These are phyloP conservation scores for Holacanthella duospinosa DNA, from an alignment of 2,888 invertebrate genomes.

Conservation along the genomic window DNA sequence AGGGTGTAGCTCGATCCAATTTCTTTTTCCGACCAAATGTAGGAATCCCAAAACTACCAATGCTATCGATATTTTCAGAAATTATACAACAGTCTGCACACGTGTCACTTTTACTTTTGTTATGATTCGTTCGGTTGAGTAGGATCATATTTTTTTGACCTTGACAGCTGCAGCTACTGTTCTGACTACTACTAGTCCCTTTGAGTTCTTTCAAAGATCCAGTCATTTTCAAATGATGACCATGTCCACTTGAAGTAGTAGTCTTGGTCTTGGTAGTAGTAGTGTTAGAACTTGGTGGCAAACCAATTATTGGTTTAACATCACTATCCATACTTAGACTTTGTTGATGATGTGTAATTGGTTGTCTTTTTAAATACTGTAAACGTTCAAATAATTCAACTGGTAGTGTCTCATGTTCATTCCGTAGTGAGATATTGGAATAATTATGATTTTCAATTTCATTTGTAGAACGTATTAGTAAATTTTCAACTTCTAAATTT, in stretches of 20 bases:
- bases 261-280: too few relatives aligned
- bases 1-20: conserved; percentile 8
- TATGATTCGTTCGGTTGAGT: neutral
- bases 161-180: neutral
- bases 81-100: conserved; percentile 6
- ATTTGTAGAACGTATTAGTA: conserved; percentile 27
- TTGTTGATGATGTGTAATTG: neutral
- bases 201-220: neutral
- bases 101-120: conserved; percentile 6
- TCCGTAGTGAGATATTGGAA: neutral
- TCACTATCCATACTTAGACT: conserved; percentile 1
- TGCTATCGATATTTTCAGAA: too few relatives aligned
- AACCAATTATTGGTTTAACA: too few relatives aligned
- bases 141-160: too few relatives aligned
- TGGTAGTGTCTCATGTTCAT: neutral
- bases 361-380: neutral
- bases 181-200: neutral
- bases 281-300: too few relatives aligned
- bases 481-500: conserved; percentile 36
- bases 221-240: neutral
- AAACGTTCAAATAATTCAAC: too few relatives aligned
- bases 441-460: conserved; percentile 16
- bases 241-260: too few relatives aligned
- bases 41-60: conserved; percentile 7
- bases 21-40: conserved; percentile 19